Conservation (phyloP, 1,140 invertebrate genomes). For the Bombus breviceps region DNA sequence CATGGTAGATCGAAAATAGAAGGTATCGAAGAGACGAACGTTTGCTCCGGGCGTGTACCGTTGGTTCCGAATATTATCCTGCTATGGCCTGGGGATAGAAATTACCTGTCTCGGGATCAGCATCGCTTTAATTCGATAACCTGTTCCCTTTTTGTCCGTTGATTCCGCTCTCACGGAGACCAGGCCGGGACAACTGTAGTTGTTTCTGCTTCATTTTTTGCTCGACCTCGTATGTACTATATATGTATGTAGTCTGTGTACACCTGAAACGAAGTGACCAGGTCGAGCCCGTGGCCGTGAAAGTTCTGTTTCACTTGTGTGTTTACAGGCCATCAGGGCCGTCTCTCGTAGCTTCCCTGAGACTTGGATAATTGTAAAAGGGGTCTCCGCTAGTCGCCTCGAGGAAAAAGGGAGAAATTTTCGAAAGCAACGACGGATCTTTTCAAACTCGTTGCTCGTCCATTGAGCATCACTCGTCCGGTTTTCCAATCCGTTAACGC, state of each 20-base stretch:
- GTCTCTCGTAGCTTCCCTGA: constrained; percentile 24
- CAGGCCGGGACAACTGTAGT: constrained; percentile 13
- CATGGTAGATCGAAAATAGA: not conserved
- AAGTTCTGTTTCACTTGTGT: constrained; percentile 72
- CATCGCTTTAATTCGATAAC: constrained; percentile 76
- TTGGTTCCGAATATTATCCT: constrained; percentile 51
- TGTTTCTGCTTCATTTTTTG: constrained; percentile 62
- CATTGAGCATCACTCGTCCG: not conserved
- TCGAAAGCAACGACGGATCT: constrained; percentile 60
- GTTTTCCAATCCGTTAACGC: not conserved
- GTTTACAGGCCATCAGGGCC: constrained; percentile 53
- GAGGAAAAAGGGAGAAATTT: constrained; percentile 67
- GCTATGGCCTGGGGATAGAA: constrained; percentile 66
- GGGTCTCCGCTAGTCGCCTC: constrained; percentile 23
- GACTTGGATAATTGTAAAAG: constrained; percentile 2
- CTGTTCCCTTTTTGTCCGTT: constrained; percentile 74
- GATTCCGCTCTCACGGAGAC: constrained; percentile 68
- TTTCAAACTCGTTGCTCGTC: constrained; percentile 8
- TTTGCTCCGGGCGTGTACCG: constrained; percentile 27
- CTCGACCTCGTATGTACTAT: constrained; percentile 42
- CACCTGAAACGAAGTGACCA: constrained; percentile 62
- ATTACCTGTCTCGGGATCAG: constrained; percentile 59
- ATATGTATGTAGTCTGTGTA: not conserved
- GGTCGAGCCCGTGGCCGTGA: constrained; percentile 78
- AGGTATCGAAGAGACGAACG: not conserved